Evolutionary conservation across 2,888 invertebrate species (phyloP).

Genomic region (Bugulina stolonifera): DNA sequence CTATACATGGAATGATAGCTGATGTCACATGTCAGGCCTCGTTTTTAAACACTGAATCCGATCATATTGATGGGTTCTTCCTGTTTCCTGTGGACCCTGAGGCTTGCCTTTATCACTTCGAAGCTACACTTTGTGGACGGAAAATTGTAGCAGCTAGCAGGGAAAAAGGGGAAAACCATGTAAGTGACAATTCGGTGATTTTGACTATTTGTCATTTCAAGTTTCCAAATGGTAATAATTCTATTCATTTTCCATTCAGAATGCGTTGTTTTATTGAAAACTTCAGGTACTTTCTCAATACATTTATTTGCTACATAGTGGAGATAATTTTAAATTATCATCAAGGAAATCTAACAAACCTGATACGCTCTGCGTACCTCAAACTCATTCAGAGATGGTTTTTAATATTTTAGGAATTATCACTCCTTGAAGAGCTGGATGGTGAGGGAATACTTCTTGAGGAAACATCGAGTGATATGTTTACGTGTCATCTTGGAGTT

Average conservation of each 20-base stretch:
- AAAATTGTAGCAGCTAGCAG: constrained; percentile 38
- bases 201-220: too few relatives aligned
- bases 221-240: too few relatives aligned
- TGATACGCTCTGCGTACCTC: too few relatives aligned
- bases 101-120: constrained; percentile 38
- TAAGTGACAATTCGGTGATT: too few relatives aligned
- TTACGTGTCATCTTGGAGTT: constrained; percentile 37
- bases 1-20: constrained; percentile 6
- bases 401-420: constrained; percentile 21
- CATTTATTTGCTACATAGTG: too few relatives aligned
- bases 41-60: constrained; percentile 28
- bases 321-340: too few relatives aligned
- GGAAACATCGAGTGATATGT: constrained; percentile 34
- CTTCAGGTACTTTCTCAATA: too few relatives aligned
- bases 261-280: too few relatives aligned
- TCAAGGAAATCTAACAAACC: too few relatives aligned
- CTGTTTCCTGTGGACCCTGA: constrained; percentile 39
- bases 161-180: constrained; percentile 36
- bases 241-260: too few relatives aligned
- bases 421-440: constrained; percentile 24
- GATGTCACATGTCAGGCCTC: constrained; percentile 17
- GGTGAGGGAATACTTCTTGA: constrained; percentile 36
- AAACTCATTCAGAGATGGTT: too few relatives aligned
- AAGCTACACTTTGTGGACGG: constrained; percentile 36
- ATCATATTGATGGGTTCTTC: constrained; percentile 35